These are phyloP conservation scores for Passer montanus DNA, from an alignment of 2,113 vertebrate genomes.

Conservation along the genomic window DNA sequence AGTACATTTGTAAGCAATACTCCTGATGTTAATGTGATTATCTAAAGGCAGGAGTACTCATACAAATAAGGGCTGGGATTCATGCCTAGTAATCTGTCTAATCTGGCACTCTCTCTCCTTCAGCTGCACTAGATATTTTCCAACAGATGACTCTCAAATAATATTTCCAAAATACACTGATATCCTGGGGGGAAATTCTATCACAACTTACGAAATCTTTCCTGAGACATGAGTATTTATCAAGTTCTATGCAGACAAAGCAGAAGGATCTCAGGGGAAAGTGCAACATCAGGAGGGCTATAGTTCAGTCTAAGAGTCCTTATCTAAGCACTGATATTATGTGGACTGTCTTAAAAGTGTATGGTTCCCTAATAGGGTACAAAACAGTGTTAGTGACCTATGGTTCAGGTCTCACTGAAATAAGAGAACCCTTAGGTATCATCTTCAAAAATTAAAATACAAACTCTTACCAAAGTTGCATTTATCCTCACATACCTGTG, in stretches of 20 bases:
- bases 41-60: slow-evolving; percentile 20
- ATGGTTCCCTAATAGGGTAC: neutral
- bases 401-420: neutral
- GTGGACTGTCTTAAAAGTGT: neutral
- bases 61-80: slow-evolving; percentile 21
- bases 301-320: neutral
- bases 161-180: neutral
- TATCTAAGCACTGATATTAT: neutral
- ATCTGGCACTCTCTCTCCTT: slow-evolving; percentile 30
- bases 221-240: neutral
- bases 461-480: neutral
- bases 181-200: neutral
- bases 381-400: neutral
- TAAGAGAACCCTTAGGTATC: neutral
- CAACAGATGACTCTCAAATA: neutral
- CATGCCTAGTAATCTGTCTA: slow-evolving; percentile 27
- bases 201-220: neutral
- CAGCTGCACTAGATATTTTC: slow-evolving; percentile 18
- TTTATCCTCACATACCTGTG: neutral
- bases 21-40: slow-evolving; percentile 40
- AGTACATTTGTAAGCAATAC: slow-evolving; percentile 32
- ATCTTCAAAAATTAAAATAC: neutral
- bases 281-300: neutral
- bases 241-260: neutral
- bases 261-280: neutral